Evolutionary conservation across 2,113 vertebrate species (phyloP).

Genomic region (Progne subis): DNA sequence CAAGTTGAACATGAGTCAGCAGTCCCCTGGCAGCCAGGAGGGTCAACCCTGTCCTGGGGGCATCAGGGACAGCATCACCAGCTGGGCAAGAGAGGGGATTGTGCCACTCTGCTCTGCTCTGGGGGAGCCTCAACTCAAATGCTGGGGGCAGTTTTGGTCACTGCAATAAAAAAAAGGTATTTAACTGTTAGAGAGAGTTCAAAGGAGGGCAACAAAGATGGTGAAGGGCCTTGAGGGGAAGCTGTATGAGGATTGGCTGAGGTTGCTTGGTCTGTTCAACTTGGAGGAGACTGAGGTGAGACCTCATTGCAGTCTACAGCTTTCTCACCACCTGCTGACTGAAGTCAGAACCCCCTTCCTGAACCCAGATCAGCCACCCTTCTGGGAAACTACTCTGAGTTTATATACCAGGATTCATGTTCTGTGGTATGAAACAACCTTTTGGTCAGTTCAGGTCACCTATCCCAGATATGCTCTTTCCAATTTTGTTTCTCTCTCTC

Average conservation of each 20-base stretch:
- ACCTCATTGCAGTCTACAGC: not conserved
- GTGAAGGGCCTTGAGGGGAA: not conserved
- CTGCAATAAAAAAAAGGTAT: not conserved
- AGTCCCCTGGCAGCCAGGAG: not conserved
- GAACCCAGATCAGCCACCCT: not conserved
- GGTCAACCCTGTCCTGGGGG: not conserved
- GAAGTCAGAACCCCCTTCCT: not conserved
- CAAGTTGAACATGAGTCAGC: not conserved
- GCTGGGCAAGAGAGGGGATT: not conserved
- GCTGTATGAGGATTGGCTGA: rapidly evolving
- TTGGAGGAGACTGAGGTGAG: not conserved
- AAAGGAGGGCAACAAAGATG: not conserved
- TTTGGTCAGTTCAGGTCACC: not conserved
- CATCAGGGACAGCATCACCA: not conserved
- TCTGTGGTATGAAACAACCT: not conserved
- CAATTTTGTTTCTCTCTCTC: not conserved
- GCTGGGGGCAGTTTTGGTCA: not conserved
- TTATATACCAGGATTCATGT: not conserved
- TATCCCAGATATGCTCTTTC: not conserved
- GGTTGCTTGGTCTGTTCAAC: not conserved
- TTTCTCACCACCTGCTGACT: not conserved
- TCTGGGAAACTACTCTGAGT: not conserved
- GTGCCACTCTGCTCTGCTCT: rapidly evolving
- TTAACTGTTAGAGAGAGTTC: not conserved
- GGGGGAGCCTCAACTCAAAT: rapidly evolving